phyloP scores from a whole-genome alignment of 1,140 invertebrate species.

The Coptotermes formosanus region DNA sequence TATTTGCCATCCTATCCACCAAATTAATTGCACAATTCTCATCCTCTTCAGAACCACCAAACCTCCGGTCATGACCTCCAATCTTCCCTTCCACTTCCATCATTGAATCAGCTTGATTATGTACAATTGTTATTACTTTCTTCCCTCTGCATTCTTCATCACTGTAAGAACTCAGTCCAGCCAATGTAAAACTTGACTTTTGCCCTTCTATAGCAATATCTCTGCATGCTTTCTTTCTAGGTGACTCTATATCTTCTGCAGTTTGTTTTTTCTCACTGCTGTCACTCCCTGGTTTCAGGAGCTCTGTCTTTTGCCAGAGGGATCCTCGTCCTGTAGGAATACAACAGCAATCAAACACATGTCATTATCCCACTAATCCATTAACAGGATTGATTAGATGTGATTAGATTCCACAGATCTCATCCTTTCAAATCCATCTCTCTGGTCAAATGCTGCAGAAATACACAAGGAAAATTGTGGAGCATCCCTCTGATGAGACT shows the following conservation, averaged over 20 bases:
- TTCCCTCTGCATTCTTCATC: conserved; percentile 5
- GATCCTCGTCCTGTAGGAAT: background rate
- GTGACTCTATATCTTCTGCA: background rate
- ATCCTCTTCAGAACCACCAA: background rate
- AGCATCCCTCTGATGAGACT: no score
- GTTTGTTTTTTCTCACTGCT: background rate
- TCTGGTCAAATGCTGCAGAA: no score
- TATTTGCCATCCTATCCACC: background rate
- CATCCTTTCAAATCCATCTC: no score
- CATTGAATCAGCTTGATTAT: background rate
- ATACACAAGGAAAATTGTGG: no score
- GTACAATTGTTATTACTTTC: conserved; percentile 24
- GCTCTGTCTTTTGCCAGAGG: background rate
- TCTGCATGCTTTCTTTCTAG: background rate
- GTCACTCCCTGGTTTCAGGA: background rate
- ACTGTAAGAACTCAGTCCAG: background rate
- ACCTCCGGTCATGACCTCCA: conserved; percentile 20
- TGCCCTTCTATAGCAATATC: background rate
- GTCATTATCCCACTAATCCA: no score
- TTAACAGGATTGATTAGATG: no score
- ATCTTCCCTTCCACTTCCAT: background rate
- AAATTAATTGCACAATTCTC: background rate
- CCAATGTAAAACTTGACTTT: background rate
- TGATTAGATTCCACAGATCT: no score
- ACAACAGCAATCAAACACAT: no score